Base-by-base conservation (phyloP, 1,140 invertebrate species). In the Drosophila nikananu region DNA sequence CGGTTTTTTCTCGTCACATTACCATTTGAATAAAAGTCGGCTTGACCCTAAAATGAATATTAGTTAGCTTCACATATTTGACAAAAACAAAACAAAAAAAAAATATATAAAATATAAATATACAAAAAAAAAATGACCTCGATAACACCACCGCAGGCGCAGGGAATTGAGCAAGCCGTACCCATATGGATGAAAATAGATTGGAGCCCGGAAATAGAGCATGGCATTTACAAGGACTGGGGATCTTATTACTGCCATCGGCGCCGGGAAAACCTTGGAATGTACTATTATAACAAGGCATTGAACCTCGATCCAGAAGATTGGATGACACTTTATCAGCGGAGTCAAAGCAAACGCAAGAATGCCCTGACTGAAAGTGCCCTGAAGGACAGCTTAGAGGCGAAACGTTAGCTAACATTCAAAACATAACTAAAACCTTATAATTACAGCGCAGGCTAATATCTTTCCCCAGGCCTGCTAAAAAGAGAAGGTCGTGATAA, bases 221-320 rank as follows among this genome's bases (percentile, higher is more conserved):
- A 74, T 41, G 48, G 67, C n/a, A 87, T 92, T 27, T 92, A 87
- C 46, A 86, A 70, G 48, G 90, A 92, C 46, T 92, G 91, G 91
- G 91, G 83, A 13, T 71, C 83, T 17, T 87, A 83, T 30, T 92
- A 92, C 57, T 79, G 79, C 15, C 72, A 64, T 10, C 77, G 82
- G 41, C 73, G 76, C 12, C 70, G 84, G 19, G 72, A 83, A 42
- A 81, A 70, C 23, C 74, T 77, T 48, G 86, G 86, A 8, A 77
- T 84, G 46, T n/a, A 84, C 21, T 92, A 83, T 35, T 92, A 75
- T 67, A 42, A 87, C 42, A 92, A 90, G 30, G 91, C 91, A 5
- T 46, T 80, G 42, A 46, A 65, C 0, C 51, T 92, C 10, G 54
- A 46, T 4, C 49, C 70, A 5, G 42, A 84, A 9, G 91, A 92